Conservation (phyloP, 2,888 invertebrate genomes). For the Platycnemis pennipes region DNA sequence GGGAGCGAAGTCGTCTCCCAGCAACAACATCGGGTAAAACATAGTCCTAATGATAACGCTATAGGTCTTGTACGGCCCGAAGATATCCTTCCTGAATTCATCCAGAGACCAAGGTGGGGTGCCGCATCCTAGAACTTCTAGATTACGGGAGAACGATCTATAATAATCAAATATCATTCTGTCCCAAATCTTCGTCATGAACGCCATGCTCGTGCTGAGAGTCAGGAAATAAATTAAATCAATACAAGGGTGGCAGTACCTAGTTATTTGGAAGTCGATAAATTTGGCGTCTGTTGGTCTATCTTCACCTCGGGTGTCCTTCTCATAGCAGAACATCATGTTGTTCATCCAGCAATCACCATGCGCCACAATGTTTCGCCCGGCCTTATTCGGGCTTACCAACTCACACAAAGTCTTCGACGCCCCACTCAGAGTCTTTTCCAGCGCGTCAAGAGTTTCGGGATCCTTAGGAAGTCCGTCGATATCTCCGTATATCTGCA, state of each 20-base stretch:
- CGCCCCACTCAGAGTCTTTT: neutral
- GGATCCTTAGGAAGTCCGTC: neutral
- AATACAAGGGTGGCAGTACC: constrained; percentile 48
- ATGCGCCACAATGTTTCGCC: constrained; percentile 29
- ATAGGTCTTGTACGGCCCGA: neutral
- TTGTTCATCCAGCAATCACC: constrained; percentile 65
- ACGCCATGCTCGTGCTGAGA: constrained; percentile 43
- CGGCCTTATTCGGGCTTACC: neutral
- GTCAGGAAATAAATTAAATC: constrained; percentile 61
- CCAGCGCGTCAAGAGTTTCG: neutral
- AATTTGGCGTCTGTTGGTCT: constrained; percentile 56
- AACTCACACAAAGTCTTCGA: neutral
- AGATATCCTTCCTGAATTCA: neutral
- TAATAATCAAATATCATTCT: constrained; percentile 7
- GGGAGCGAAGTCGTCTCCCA: constrained; percentile 11
- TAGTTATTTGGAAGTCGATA: constrained; percentile 57
- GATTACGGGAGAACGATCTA: neutral
- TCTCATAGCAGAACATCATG: constrained; percentile 51
- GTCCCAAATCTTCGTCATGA: neutral
- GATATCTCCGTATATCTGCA: neutral
- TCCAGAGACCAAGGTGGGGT: neutral
- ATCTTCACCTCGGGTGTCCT: neutral
- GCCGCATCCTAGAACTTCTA: neutral
- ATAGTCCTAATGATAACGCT: constrained; percentile 38
- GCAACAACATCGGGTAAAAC: constrained; percentile 41